Conservation (phyloP, 92 coral and sea anemone genomes). For the Bergia puertoricense region DNA sequence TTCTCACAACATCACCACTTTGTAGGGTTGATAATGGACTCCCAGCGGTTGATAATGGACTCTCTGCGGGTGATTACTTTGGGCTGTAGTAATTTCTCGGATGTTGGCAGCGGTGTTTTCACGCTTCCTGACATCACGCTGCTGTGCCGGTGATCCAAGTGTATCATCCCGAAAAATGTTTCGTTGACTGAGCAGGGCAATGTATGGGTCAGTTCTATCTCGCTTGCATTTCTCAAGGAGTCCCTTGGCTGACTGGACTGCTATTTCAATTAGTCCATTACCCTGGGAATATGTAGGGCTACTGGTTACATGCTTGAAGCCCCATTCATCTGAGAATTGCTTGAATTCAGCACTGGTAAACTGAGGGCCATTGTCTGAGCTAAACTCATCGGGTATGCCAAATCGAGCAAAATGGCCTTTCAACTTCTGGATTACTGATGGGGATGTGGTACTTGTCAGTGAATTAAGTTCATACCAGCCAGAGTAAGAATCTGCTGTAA, state of each 20-base stretch:
- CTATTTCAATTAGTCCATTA: conserved; percentile 54
- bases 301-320: conserved; percentile 46
- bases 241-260: conserved; percentile 49
- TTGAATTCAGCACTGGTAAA: conserved; percentile 49
- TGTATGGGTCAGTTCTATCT: conserved; percentile 42
- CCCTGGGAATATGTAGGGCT: conserved; percentile 51
- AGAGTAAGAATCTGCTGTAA: conserved; percentile 39
- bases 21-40: conserved; percentile 23
- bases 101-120: conserved; percentile 35
- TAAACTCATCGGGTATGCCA: conserved; percentile 35
- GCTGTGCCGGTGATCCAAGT: conserved; percentile 54
- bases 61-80: background rate
- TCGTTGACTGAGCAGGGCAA: conserved; percentile 45
- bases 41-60: conserved; percentile 22
- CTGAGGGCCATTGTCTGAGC: conserved; percentile 48
- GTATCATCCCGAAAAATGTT: conserved; percentile 44
- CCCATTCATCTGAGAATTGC: conserved; percentile 51
- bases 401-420: conserved; percentile 43
- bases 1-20: conserved; percentile 49
- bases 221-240: conserved; percentile 49
- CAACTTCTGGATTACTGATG: background rate
- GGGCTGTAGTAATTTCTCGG: conserved; percentile 34
- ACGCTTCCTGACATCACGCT: conserved; percentile 48
- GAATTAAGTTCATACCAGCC: conserved; percentile 45
- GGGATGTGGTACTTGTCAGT: background rate